Evolutionary conservation across 1,140 invertebrate genomes (phyloP).

Genomic region (Mycetomoellerius zeteki): DNA sequence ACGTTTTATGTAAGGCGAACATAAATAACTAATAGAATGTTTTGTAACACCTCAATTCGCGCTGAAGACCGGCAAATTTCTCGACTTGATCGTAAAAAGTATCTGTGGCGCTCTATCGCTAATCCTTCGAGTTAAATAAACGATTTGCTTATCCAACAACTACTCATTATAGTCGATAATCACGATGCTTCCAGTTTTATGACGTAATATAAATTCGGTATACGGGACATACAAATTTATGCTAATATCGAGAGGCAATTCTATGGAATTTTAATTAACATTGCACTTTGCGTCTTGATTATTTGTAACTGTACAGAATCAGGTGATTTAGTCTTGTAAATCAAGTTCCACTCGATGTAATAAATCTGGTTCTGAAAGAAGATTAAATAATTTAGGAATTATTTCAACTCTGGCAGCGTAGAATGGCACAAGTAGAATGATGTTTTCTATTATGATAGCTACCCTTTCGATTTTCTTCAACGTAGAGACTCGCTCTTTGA

Average conservation of each 20-base stretch:
- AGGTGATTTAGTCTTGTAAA: slow-evolving; percentile 77
- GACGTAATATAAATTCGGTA: neutral
- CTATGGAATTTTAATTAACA: slow-evolving; percentile 54
- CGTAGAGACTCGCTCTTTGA: slow-evolving; percentile 83
- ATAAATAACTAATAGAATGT: slow-evolving; percentile 63
- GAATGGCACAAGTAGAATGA: neutral
- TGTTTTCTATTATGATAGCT: slow-evolving; percentile 14
- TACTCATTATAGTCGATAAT: neutral
- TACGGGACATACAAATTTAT: slow-evolving; percentile 9
- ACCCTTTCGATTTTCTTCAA: slow-evolving; percentile 85
- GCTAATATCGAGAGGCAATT: slow-evolving; percentile 24
- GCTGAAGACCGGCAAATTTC: neutral
- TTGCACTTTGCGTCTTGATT: slow-evolving; percentile 41
- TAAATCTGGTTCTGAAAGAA: slow-evolving; percentile 85
- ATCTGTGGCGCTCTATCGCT: neutral
- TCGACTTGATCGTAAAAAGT: neutral
- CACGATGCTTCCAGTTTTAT: neutral
- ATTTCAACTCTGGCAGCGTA: neutral
- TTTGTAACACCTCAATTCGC: slow-evolving; percentile 31
- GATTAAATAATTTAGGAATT: slow-evolving; percentile 52
- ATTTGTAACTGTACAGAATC: slow-evolving; percentile 47
- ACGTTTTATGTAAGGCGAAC: slow-evolving; percentile 3
- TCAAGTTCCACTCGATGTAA: slow-evolving; percentile 85
- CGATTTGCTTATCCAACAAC: neutral
- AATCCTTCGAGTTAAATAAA: neutral